Conservation (phyloP, 2,888 invertebrate species). For the Cheiracanthium punctorium region DNA sequence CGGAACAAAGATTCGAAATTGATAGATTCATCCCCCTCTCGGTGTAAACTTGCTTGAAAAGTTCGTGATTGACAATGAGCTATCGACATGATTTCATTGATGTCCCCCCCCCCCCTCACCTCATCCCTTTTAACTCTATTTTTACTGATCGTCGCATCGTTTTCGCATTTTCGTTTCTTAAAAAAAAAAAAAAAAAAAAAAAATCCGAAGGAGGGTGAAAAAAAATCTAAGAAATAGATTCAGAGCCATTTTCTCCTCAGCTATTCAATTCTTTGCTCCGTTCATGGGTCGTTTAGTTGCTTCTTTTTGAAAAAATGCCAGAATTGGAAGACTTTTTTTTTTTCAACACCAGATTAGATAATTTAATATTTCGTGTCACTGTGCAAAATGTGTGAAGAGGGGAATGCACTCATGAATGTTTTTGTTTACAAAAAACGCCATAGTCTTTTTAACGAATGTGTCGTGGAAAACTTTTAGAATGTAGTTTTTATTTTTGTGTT, state of each 20-base stretch:
- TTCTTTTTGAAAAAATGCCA: neutral
- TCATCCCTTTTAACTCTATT: neutral
- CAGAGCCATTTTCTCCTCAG: neutral
- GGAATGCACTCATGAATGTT: neutral
- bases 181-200: too few species aligned
- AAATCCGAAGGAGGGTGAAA: neutral
- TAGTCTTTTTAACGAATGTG: too few species aligned
- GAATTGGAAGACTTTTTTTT: neutral
- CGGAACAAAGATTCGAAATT: neutral
- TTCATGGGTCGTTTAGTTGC: neutral
- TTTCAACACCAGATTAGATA: too few species aligned
- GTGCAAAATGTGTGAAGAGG: neutral
- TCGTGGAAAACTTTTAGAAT: too few species aligned
- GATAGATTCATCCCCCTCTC: neutral
- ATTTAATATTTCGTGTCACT: neutral
- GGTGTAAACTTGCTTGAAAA: neutral
- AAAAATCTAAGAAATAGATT: neutral
- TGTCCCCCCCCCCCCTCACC: too few species aligned
- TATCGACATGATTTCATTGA: neutral
- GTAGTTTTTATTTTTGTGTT: too few species aligned
- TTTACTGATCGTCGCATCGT: neutral
- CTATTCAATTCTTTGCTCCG: neutral
- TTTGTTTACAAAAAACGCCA: too few species aligned
- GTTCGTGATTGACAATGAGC: neutral
- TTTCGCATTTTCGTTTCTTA: neutral